A percentile compares a stretch with the other conserved stretches of the same genome.
These are phyloP conservation scores for Hipposideros armiger DNA, from an alignment of 2,113 vertebrate genomes.

Conservation along the genomic window DNA sequence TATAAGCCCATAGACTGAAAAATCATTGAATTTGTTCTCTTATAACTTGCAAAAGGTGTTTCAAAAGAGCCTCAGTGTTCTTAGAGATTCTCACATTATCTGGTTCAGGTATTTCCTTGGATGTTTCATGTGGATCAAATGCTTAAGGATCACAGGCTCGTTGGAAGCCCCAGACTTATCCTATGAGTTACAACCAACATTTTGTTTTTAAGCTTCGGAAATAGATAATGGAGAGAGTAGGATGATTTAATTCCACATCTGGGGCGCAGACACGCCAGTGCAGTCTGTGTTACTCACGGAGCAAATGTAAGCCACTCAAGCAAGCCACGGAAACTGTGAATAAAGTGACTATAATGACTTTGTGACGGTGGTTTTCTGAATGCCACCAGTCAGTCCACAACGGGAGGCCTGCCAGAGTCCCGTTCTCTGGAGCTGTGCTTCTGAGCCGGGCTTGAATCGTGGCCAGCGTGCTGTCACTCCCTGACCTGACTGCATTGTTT, in stretches of 20 bases:
- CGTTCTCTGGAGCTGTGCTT: neutral
- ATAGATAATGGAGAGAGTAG: neutral
- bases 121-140: neutral
- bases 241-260: conserved; percentile 63
- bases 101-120: neutral
- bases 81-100: neutral
- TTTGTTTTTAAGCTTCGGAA: conserved; percentile 52
- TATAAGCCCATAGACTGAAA: neutral
- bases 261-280: conserved; percentile 22
- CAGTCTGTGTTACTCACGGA: conserved; percentile 59
- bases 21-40: neutral
- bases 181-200: neutral
- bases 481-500: neutral
- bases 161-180: neutral
- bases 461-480: neutral
- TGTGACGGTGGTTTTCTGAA: conserved; percentile 59
- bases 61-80: neutral
- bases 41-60: conserved; percentile 48
- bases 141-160: neutral
- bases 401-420: conserved; percentile 8
- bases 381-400: neutral
- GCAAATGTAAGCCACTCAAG: conserved; percentile 34
- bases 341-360: conserved; percentile 20
- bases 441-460: neutral
- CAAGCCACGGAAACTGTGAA: conserved; percentile 65